Percentiles rank a stretch among this genome's conserved stretches.
phyloP scores from a whole-genome alignment of 2,797 vertebrate species.

The Corythornis leucogaster region DNA sequence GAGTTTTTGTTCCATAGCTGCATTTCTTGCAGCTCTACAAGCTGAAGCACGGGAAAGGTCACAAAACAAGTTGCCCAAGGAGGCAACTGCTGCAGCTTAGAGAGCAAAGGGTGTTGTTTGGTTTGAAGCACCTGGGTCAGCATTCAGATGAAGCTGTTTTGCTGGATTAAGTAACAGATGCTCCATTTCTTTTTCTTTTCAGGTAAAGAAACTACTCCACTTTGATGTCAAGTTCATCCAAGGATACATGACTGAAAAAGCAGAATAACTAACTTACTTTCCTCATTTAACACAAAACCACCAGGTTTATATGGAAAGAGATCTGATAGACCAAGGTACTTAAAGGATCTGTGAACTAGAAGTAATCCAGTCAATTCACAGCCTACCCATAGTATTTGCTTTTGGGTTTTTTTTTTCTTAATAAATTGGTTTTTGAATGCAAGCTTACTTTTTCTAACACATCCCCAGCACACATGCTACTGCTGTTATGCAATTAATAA shows the following conservation, averaged over 20 bases:
- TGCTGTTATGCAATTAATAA: neutral
- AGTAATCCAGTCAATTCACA: neutral
- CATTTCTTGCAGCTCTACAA: neutral
- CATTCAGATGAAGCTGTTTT: neutral
- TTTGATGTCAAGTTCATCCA: neutral
- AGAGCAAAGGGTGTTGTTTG: neutral
- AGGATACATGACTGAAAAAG: neutral
- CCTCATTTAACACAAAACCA: neutral
- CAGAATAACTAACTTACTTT: neutral
- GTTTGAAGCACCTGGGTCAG: neutral
- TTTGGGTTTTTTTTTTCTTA: neutral
- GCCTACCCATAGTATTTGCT: fast-evolving
- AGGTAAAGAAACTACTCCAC: neutral
- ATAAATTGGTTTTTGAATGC: neutral
- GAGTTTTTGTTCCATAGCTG: neutral
- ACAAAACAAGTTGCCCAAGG: neutral
- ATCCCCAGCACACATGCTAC: neutral
- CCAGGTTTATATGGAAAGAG: neutral
- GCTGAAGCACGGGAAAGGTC: neutral
- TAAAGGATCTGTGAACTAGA: neutral
- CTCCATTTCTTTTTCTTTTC: neutral
- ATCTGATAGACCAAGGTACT: neutral
- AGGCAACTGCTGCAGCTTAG: neutral
- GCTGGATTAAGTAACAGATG: neutral
- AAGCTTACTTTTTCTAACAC: neutral